Evolutionary conservation across 2,888 invertebrate genomes (phyloP), one percentile per base, ranked within the genome.

Genomic region (Meliscaeva auricollis): DNA sequence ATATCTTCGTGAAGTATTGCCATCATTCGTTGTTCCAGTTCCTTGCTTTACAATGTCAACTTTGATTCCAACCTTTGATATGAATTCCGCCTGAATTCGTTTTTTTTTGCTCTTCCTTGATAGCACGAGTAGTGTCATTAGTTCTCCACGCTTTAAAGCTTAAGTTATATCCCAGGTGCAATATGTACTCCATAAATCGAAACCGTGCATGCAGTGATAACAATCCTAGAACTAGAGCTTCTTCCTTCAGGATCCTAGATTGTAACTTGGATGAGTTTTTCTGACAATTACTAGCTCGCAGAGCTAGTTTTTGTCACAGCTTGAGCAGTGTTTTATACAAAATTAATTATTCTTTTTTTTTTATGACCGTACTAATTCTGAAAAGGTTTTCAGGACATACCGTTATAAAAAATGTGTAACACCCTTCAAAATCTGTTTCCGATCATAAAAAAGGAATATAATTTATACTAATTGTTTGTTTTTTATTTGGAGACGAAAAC

Each of bases 21-120:
- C n/a, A n/a, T n/a, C n/a, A 60, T 48, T 41, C 70, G 35, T 20
- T 62, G n/a, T 64, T 8, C 44, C 13, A 46, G 30, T 60, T 35
- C 38, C 32, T 60, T 22, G 3, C 8, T 38, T 3, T 38, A 38
- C 38, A 38, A 38, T 7, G 38, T 38, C 38, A 38, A 38, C 38
- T 38, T 38, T 38, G 2, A 38, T 46, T 46, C 7, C 15, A 46
- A 17, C 44, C 5, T 46, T 46, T 15, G 3, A 17, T n/a, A 46
- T 46, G 17, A 17, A 46, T 17, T 46, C 7, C 17, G 5, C 44
- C 15, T 46, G 44, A 46, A 38, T 7, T 38, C 38, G 38, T 38
- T 38, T 5, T 38, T 38, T 38, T 11, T n/a, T n/a, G n/a, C 11
- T 38, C 8, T 7, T 38, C 38, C 38, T 5, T 9, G 38, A 46